phyloP scores from a whole-genome alignment of 1,140 invertebrate species.

The Drosophila lini region DNA sequence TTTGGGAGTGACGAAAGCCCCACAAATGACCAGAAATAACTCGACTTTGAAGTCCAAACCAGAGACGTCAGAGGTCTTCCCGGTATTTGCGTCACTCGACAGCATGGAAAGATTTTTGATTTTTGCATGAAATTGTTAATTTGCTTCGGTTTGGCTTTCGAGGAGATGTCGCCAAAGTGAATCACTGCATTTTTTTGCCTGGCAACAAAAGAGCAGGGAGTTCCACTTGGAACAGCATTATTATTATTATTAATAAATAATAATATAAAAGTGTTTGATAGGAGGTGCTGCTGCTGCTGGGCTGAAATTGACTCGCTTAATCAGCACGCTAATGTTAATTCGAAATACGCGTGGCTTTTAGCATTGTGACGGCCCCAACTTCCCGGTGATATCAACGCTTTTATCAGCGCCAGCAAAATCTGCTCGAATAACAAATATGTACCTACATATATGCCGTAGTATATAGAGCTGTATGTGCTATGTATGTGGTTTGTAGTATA shows the following conservation, averaged over 20 bases:
- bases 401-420: slow-evolving; percentile 67
- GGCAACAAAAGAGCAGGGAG: slow-evolving; percentile 27
- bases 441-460: slow-evolving; percentile 23
- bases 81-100: slow-evolving; percentile 25
- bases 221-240: slow-evolving; percentile 7
- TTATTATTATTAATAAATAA: slow-evolving; percentile 3
- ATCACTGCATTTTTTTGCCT: slow-evolving; percentile 44
- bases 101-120: slow-evolving; percentile 42
- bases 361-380: slow-evolving; percentile 44
- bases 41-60: slow-evolving; percentile 3
- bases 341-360: slow-evolving; percentile 74
- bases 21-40: slow-evolving; percentile 27
- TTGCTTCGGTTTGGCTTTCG: slow-evolving; percentile 13
- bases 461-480: slow-evolving; percentile 30
- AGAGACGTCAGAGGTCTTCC: slow-evolving; percentile 27
- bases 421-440: slow-evolving; percentile 77
- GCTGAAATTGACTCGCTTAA: slow-evolving; percentile 56
- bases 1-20: not conserved
- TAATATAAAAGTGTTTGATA: slow-evolving; percentile 27
- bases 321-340: slow-evolving; percentile 72
- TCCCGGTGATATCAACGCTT: slow-evolving; percentile 39
- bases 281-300: slow-evolving; percentile 13
- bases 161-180: slow-evolving; percentile 59
- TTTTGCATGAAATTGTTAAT: slow-evolving; percentile 71
- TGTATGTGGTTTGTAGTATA: slow-evolving; percentile 4